These are phyloP conservation scores for Trachymyrmex cornetzi DNA, from an alignment of 1,140 invertebrate genomes.

Conservation along the genomic window DNA sequence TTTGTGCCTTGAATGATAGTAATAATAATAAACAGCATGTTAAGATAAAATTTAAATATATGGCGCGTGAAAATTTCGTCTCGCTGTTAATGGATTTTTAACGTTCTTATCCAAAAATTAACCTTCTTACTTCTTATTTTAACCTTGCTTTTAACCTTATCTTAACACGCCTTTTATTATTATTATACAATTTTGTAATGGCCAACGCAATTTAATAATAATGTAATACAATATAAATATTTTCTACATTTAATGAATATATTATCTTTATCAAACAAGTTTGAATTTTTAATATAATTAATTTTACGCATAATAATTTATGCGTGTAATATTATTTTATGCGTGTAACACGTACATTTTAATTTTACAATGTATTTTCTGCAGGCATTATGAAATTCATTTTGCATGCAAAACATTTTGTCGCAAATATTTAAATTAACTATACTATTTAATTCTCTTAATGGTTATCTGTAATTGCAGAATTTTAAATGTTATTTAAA, in stretches of 20 bases:
- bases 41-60: constrained; percentile 54
- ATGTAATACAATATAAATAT: background rate
- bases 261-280: background rate
- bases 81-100: background rate
- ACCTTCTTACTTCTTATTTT: background rate
- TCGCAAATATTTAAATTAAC: background rate
- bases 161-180: background rate
- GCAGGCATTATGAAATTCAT: background rate
- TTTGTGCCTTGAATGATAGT: too few relatives aligned
- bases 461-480: background rate
- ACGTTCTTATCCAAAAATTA: background rate
- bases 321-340: background rate
- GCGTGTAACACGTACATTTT: background rate
- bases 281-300: constrained; percentile 16
- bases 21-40: too few relatives aligned
- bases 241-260: constrained; percentile 8
- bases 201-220: background rate
- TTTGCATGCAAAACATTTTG: background rate
- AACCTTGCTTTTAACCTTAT: background rate
- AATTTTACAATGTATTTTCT: background rate
- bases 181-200: background rate
- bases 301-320: constrained; percentile 1
- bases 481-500: constrained; percentile 6
- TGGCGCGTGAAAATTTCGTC: constrained; percentile 9
- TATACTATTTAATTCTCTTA: background rate